phyloP scores from a whole-genome alignment of 2,113 vertebrate genomes.

The Mesocricetus auratus region DNA sequence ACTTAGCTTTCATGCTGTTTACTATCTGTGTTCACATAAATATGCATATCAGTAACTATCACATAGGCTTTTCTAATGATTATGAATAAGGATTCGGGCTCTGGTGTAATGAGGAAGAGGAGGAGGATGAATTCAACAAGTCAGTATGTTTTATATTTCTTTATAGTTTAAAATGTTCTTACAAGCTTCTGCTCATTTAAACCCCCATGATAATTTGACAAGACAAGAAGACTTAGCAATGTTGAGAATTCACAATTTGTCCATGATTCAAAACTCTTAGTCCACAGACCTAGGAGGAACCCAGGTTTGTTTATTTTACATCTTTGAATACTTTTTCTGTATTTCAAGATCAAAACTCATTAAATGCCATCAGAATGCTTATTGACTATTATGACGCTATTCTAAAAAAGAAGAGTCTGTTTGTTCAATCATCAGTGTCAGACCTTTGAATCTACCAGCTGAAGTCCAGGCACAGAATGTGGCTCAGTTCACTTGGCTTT shows the following conservation, averaged over 20 bases:
- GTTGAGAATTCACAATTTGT: slow-evolving; percentile 40
- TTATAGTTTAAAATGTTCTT: slow-evolving; percentile 26
- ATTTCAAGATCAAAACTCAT: background rate
- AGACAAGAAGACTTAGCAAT: slow-evolving; percentile 16
- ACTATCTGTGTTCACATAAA: slow-evolving; percentile 5
- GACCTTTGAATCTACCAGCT: background rate
- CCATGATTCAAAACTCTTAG: slow-evolving; percentile 63
- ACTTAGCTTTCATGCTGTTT: slow-evolving; percentile 53
- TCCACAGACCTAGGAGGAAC: slow-evolving; percentile 37
- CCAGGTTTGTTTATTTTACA: background rate
- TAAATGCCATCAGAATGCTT: background rate
- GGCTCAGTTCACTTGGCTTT: background rate
- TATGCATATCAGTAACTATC: background rate
- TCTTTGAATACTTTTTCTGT: background rate
- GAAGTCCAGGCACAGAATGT: background rate
- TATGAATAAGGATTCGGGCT: background rate
- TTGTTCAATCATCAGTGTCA: background rate
- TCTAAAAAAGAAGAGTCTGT: background rate
- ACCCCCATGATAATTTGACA: background rate
- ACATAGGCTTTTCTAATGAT: slow-evolving; percentile 32
- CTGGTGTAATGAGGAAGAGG: background rate
- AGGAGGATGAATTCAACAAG: background rate
- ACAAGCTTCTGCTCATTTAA: slow-evolving; percentile 14
- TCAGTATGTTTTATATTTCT: background rate
- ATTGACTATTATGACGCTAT: background rate